Evolutionary conservation across 1,140 invertebrate genomes (phyloP), one percentile per base, ranked within the genome.

Genomic region (Diploscapter pachys): DNA sequence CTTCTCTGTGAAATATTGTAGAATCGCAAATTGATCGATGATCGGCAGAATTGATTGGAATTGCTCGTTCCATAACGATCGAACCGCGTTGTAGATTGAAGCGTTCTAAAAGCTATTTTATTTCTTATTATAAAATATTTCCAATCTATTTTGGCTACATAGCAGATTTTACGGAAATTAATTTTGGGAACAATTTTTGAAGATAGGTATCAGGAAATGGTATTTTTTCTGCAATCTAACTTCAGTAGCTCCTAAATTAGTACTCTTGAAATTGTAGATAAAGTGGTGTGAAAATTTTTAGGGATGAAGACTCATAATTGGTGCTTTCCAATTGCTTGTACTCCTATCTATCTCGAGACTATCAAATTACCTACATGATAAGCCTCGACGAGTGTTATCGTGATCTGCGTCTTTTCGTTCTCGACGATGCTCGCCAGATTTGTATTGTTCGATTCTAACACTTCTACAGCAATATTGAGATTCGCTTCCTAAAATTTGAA

Each of bases 11-110:
- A 76, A 78, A 57, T 78, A 78, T 54, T 78, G 63, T 9, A 80
- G 67, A 31, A 78, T 76, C 3, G 76, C 76, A 6, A 75, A 52
- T 70, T 78, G 76, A 49, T 78, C 76, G 63, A 78, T 76, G 64
- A 63, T 61, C 5, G 76, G 76, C 51, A 78, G 54, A 48, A 64
- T 52, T 54, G 76, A 65, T 8, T 48, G 55, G 5, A 78, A 48
- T 50, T 69, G 67, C 31, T 59, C 59, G 2, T 66, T 50, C 76
- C 76, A 78, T 8, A 78, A 50, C 5, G 63, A 64, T 53, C 73
- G 61, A 4, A 78, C 70, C 3, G 73, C 68, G 51, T 66, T 63
- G 66, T 78, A 78, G 52, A 78, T 62, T 5, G 66, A 77, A 6
- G 76, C 72, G 49, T 78, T 78, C 76, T 78, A 50, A n/a, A 70